Base-by-base conservation (phyloP, 2,113 vertebrate species). In the Amphilophus citrinellus region DNA sequence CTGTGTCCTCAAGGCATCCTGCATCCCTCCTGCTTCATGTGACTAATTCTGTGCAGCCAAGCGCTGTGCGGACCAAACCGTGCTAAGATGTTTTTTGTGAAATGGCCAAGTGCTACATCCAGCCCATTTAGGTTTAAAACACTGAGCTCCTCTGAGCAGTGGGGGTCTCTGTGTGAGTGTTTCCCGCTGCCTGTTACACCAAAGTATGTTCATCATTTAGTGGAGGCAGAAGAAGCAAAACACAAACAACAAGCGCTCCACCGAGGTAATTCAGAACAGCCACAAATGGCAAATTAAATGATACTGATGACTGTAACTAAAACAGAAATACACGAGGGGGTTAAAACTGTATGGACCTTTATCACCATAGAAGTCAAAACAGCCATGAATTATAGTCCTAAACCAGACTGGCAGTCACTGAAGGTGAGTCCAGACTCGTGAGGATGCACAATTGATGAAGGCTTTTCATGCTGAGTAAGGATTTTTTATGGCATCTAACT, bases 401-500 rank as follows among this genome's bases (percentile, higher is more conserved):
- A 79, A 27, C 22, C 22, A 53, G 14, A 71, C 85, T 79, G 56
- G 27, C n/a, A 87, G 53, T 85, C 37, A 80, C 20, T n/a, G 57
- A 47, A 87, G 68, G 37, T 65, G 62, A 77, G 88, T 82, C 35
- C 61, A 76, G 86, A 87, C 76, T 76, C 8, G 77, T 61, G 76
- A 73, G 73, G 50, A 87, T 50, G 71, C 61, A 65, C 63, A 30
- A 30, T 60, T 61, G 90, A 86, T 85, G 63, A 66, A 62, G 63
- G 14, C 20, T 84, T 79, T 82, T 85, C 57, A 76, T 89, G 94
- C 90, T 93, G 93, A 94, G 63, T 91, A 87, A 94, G 86, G 77
- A 42, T 27, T 85, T 71, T 78, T 88, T 77, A 35, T 24, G 50
- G 47, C 61, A 53, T 27, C 73, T 83, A 37, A 88, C 82, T 42